Evolutionary conservation across 2,113 vertebrate species (phyloP).

Genomic region (Mesoclemmys tuberculata): DNA sequence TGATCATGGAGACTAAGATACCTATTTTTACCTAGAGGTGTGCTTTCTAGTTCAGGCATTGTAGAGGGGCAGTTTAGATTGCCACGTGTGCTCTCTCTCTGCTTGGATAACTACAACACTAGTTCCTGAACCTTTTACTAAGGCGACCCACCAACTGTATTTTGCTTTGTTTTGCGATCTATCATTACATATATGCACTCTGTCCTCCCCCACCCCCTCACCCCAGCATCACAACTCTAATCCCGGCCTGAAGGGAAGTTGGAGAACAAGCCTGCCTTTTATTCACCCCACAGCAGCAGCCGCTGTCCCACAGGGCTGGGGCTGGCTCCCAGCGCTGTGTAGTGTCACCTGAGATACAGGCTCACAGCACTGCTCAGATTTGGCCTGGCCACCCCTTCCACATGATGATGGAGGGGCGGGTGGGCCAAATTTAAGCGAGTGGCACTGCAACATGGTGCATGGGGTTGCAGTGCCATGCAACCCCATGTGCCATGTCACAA

Average conservation of each 20-base stretch:
- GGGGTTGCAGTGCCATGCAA: neutral
- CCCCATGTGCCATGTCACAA: neutral
- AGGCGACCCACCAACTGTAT: neutral
- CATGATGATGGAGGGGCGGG: neutral
- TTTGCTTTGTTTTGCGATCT: neutral
- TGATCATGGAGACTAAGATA: neutral
- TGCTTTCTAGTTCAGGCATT: neutral
- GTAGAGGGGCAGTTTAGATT: neutral
- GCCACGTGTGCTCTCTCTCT: neutral
- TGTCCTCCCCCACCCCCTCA: no score
- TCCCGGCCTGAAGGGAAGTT: neutral
- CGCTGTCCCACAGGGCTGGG: neutral
- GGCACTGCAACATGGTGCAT: neutral
- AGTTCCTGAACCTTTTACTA: neutral
- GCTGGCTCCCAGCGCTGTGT: neutral
- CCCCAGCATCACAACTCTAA: neutral
- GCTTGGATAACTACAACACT: neutral
- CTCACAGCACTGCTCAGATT: neutral
- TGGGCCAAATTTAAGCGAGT: neutral
- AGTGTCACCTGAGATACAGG: neutral
- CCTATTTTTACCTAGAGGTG: neutral
- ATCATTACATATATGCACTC: neutral
- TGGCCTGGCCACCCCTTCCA: neutral
- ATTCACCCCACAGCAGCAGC: neutral
- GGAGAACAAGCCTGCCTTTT: neutral